Evolutionary conservation across 1,140 invertebrate genomes (phyloP).

Genomic region (Grapholita molesta): DNA sequence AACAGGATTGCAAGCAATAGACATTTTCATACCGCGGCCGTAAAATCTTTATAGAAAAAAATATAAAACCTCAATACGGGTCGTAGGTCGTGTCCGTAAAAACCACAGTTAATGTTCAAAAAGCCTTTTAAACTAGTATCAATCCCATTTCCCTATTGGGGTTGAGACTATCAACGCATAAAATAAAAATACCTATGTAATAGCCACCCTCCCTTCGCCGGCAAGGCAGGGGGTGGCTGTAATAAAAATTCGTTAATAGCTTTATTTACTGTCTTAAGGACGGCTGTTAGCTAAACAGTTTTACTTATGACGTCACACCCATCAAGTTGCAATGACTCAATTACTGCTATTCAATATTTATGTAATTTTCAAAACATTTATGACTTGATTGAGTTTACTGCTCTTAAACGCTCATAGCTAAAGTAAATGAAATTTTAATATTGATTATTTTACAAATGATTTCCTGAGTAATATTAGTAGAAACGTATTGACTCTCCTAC

Average conservation of each 20-base stretch:
- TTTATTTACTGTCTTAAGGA: conserved; percentile 46
- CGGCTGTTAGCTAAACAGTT: conserved; percentile 16
- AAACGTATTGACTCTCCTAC: no score
- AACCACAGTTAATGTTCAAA: conserved; percentile 61
- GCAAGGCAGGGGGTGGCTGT: conserved; percentile 34
- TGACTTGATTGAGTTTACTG: no score
- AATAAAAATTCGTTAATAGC: conserved; percentile 68
- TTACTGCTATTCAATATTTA: conserved; percentile 10
- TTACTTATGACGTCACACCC: conserved; percentile 17
- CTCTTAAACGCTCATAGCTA: no score
- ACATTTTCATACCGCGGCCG: conserved; percentile 9
- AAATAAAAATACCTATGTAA: conserved; percentile 70
- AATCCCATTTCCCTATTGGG: conserved; percentile 73
- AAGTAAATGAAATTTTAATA: no score
- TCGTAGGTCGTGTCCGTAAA: conserved; percentile 42
- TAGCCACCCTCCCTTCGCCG: conserved; percentile 42
- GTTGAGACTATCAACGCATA: conserved; percentile 64
- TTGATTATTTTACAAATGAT: no score
- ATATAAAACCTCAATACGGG: conserved; percentile 60
- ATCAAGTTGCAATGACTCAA: conserved; percentile 10
- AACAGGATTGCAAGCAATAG: conserved; percentile 2
- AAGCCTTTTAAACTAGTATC: conserved; percentile 68
- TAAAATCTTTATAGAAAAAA: conserved; percentile 49
- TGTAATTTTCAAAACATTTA: not conserved
- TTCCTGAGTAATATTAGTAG: no score